These are phyloP conservation scores for Abscondita cerata DNA, from an alignment of 2,888 invertebrate species.

Conservation along the genomic window DNA sequence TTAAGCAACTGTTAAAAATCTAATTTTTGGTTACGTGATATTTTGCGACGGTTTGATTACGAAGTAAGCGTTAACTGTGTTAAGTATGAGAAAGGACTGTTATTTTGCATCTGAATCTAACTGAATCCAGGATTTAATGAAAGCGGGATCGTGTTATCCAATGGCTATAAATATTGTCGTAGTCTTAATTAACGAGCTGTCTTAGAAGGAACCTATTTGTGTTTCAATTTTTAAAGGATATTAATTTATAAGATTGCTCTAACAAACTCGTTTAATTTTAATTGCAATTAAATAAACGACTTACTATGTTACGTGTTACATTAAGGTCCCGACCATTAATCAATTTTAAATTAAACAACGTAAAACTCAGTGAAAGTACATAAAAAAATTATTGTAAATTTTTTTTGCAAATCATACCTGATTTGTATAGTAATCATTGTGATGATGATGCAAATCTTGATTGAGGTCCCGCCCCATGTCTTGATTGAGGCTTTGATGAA, in stretches of 20 bases:
- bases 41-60: too few species aligned
- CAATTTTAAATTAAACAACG: conserved; percentile 5
- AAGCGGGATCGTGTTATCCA: conserved; percentile 8
- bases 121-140: neutral
- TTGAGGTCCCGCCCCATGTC: conserved; percentile 48
- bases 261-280: conserved; percentile 20
- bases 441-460: conserved; percentile 47
- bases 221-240: conserved; percentile 13
- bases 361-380: neutral
- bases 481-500: conserved; percentile 52
- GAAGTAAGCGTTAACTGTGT: too few species aligned
- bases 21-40: too few species aligned
- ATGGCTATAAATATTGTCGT: conserved; percentile 1
- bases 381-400: conserved; percentile 9
- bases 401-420: conserved; percentile 45
- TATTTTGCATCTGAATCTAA: too few species aligned
- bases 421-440: conserved; percentile 50
- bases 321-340: conserved; percentile 19
- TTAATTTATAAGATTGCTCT: conserved; percentile 17
- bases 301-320: conserved; percentile 27
- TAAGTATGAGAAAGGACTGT: too few species aligned
- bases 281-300: conserved; percentile 25
- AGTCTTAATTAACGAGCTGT: conserved; percentile 16
- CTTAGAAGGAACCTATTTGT: conserved; percentile 3
- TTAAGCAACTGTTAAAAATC: too few species aligned